Base-by-base conservation (phyloP, 2,888 invertebrate species). In the Nowickia ferox region DNA sequence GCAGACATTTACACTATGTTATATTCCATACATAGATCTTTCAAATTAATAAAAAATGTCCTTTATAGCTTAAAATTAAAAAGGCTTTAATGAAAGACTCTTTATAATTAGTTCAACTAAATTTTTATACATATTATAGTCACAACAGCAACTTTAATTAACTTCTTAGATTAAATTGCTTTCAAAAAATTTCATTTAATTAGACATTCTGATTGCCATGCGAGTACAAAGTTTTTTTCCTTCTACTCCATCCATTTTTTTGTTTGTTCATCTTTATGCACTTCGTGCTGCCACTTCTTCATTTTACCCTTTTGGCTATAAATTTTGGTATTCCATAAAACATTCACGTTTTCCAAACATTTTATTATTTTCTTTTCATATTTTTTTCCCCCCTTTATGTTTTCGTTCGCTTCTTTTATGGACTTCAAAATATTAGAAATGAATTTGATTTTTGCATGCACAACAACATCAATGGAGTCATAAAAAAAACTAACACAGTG, bases 271-370 rank as follows among this genome's bases (percentile, higher is more conserved):
- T 15, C 44, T 38, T 22, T 11, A 48, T 72, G 40, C 2, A 83
- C 17, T 72, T 65, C 59, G 66, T 72, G 59, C 48, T 66, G 66
- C 42, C 22, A 59, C 17, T 57, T 46, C 57, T 57, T 48, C 51
- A 19, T 69, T 79, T 79, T 69, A 55, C 66, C 79, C 79, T 63
- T 76, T 76, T 9, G 69, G 84, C 84, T 79, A 79, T 69, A 84
- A 79, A 84, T 75, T 68, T 65, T 10, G 40, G 22, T 57, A 84
- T 84, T 84, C 38, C 69, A 79, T 79, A 75, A 84, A 84, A 79
- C 84, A 57, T 79, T 79, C 84, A 84, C 84, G 84, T 79, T 79
- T 74, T 75, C 10, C 78, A 69, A 84, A 69, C 74, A 84, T 17
- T 79, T 74, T 65, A 30, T 42, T 65, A 65, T 76, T 81, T 69